Evolutionary conservation across 2,113 vertebrate species (phyloP).

Genomic region (Lepidothrix coronata): DNA sequence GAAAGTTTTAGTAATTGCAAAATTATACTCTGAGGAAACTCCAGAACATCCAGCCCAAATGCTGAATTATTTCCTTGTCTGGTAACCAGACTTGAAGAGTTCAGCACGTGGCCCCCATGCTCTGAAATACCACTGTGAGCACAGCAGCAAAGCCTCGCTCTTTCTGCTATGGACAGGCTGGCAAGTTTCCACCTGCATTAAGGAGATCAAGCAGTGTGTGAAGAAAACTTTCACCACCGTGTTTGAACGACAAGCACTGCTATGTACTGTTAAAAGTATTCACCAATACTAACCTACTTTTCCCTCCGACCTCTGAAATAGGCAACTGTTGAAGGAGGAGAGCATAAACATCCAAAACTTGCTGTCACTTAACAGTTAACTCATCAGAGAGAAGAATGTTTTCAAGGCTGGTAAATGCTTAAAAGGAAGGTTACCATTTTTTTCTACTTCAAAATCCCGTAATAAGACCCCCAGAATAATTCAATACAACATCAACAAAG

Average conservation of each 20-base stretch:
- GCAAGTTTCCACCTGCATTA: not conserved
- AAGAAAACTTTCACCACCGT: not conserved
- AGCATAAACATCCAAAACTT: not conserved
- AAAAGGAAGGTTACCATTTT: not conserved
- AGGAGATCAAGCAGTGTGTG: not conserved
- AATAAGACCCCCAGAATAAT: not conserved
- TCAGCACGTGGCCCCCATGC: fast-evolving
- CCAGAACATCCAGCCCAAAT: not conserved
- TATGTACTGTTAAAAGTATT: not conserved
- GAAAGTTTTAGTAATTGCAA: not conserved
- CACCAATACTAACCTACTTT: not conserved
- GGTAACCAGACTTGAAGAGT: not conserved
- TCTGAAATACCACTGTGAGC: not conserved
- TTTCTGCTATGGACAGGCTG: fast-evolving
- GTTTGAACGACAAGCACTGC: not conserved
- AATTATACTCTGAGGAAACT: not conserved
- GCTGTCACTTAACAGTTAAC: not conserved
- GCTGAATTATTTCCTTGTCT: not conserved
- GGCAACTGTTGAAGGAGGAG: not conserved
- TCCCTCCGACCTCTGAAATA: not conserved
- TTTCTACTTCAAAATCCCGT: not conserved
- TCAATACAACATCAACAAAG: not conserved
- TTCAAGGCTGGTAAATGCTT: not conserved
- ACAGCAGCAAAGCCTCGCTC: not conserved
- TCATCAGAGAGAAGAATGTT: not conserved